phyloP scores from a whole-genome alignment of 2,797 vertebrate genomes.

The Syndactyla subalaris region DNA sequence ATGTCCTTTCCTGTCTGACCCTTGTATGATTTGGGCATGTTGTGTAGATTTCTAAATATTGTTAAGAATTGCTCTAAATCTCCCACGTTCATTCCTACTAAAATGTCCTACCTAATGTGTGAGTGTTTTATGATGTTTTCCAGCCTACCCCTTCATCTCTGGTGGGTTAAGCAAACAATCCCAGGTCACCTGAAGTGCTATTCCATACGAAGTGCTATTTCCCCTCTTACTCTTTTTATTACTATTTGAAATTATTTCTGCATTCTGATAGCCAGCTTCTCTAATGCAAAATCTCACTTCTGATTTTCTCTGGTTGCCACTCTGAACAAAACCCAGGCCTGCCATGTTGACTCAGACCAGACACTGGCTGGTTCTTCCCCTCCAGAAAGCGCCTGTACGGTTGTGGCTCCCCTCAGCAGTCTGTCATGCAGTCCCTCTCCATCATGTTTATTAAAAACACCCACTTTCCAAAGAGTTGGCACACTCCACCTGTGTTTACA shows the following conservation, averaged over 20 bases:
- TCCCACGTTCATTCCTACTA: background rate
- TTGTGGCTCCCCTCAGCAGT: background rate
- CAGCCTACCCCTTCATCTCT: background rate
- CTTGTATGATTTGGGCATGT: background rate
- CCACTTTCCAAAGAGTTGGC: background rate
- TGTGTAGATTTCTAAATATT: background rate
- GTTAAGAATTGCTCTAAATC: background rate
- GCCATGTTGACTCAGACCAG: background rate
- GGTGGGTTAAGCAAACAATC: background rate
- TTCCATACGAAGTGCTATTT: background rate
- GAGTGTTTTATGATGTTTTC: rapidly evolving
- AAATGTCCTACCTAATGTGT: rapidly evolving
- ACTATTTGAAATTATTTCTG: background rate
- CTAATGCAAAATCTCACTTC: background rate
- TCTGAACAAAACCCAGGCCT: background rate
- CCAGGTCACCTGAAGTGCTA: background rate
- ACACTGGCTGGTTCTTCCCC: background rate
- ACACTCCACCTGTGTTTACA: constrained; percentile 24
- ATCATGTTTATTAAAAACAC: constrained; percentile 19
- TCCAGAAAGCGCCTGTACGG: background rate
- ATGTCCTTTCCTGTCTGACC: background rate
- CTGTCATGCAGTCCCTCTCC: background rate
- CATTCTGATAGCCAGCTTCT: background rate
- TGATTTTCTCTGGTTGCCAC: background rate
- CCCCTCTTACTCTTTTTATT: background rate